These are phyloP conservation scores for Rosalia funebris DNA, from an alignment of 2,888 invertebrate species.

Conservation along the genomic window DNA sequence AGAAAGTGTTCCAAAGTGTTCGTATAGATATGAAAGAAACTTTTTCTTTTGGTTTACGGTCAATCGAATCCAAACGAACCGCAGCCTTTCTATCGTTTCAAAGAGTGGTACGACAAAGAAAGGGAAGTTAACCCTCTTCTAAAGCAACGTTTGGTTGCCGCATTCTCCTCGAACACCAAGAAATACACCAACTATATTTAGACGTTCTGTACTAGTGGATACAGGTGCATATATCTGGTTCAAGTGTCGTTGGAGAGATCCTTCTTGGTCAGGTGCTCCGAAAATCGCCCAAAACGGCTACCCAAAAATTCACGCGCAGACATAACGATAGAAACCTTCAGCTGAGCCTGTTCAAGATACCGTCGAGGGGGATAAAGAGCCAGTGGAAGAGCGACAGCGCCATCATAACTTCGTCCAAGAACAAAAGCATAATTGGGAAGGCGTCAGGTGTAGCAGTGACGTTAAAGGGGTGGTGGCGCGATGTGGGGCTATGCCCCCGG, in stretches of 20 bases:
- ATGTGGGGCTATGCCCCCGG: constrained; percentile 65
- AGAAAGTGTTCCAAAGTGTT: constrained; percentile 20
- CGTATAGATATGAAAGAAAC: constrained; percentile 43
- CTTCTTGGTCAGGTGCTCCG: neutral
- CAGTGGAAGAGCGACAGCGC: constrained; percentile 35
- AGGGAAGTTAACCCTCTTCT: constrained; percentile 29
- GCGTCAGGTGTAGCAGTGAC: constrained; percentile 63
- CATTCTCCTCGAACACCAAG: too few relatives aligned
- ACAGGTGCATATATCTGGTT: too few relatives aligned
- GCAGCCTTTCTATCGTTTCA: constrained; percentile 28
- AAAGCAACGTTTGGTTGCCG: too few relatives aligned
- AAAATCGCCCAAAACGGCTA: constrained; percentile 51
- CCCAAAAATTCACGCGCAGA: constrained; percentile 41
- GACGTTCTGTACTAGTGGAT: too few relatives aligned
- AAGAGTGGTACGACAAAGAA: constrained; percentile 39
- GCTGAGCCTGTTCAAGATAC: constrained; percentile 43
- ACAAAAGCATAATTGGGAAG: constrained; percentile 55
- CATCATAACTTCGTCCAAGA: constrained; percentile 31
- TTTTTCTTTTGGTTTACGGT: constrained; percentile 18
- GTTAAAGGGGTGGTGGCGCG: constrained; percentile 65
- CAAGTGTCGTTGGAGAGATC: neutral
- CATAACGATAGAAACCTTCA: constrained; percentile 45
- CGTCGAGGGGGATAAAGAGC: constrained; percentile 37
- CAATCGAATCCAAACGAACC: constrained; percentile 25
- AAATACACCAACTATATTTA: too few relatives aligned